A percentile compares a stretch with the other conserved stretches of the same genome.
phyloP scores from a whole-genome alignment of 2,888 invertebrate genomes.

The Aphodius granarius region DNA sequence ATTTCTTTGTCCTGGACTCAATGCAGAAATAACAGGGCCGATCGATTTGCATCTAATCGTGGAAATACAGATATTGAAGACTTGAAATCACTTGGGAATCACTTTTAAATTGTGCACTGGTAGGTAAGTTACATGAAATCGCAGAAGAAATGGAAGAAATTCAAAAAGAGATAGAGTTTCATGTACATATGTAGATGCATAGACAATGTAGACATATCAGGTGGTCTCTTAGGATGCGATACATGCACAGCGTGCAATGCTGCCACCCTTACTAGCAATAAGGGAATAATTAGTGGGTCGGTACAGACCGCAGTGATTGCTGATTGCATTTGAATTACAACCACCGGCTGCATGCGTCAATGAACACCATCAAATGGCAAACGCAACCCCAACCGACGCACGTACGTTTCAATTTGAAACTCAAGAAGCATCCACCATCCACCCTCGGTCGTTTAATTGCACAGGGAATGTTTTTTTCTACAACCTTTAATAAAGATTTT shows the following conservation, averaged over 20 bases:
- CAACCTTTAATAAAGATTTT: background rate
- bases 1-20: background rate
- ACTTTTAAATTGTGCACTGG: no score
- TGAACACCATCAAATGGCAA: conserved; percentile 16
- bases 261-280: conserved; percentile 10
- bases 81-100: background rate
- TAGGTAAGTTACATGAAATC: no score
- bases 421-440: conserved; percentile 20
- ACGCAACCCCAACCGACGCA: background rate
- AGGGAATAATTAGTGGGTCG: conserved; percentile 31
- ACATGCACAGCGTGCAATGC: background rate
- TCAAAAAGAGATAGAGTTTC: background rate
- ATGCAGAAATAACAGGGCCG: background rate
- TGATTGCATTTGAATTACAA: conserved; percentile 37
- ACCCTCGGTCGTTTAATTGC: background rate
- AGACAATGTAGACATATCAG: background rate
- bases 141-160: no score
- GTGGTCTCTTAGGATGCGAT: background rate
- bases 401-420: conserved; percentile 19
- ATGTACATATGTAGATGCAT: background rate
- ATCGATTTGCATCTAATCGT: background rate
- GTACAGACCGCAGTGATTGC: conserved; percentile 29
- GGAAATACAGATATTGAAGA: background rate
- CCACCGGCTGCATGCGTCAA: conserved; percentile 34
- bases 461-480: background rate